Base-by-base conservation (phyloP, 2,888 invertebrate genomes). In the Catocala fraxini region DNA sequence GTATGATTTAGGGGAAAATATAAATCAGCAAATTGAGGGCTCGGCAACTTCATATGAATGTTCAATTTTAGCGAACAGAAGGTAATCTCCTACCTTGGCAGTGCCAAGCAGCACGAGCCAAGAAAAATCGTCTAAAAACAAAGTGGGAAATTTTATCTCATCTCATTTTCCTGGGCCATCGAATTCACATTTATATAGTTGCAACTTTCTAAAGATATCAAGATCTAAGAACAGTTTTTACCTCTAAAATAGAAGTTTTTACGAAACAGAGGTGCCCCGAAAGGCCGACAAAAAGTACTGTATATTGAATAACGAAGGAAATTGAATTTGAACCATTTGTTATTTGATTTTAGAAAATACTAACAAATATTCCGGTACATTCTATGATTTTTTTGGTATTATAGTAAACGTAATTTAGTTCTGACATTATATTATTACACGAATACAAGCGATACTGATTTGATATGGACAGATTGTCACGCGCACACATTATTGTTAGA, bases 11-110 rank as follows among this genome's bases (percentile, higher is more conserved):
- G 51, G 33, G n/a, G 48, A 45, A 59, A 43, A 35, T 54, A 55
- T 39, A 42, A 54, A 39, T 66, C 25, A 58, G 49, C 43, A 58
- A 45, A 66, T 61, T 53, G 57, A 56, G 61, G 55, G 39, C 61
- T 58, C 45, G 34, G 33, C 3, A 48, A 65, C 48, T 59, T 62
- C 55, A 52, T 57, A 72, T 39, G 45, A 46, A 56, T 51, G 49
- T 46, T 53, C 53, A 54, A 54, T 71, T 52, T 57, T 56, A 41
- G 45, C n/a, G 41, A 48, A 13, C 34, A 49, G 13, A 45, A 46
- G 42, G 39, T 47, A 49, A 58, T 57, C 7, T 70, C 7, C 45
- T 12, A 34, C 51, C 49, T 49, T 39, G 7, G 51, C 35, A 10
- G 6, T 54, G 45, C 25, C 5, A 25, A 42, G 11, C 25, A 39